A percentile compares a stretch with the other conserved stretches of the same genome.
phyloP scores from a whole-genome alignment of 2,888 invertebrate species.

The Apamea crenata region DNA sequence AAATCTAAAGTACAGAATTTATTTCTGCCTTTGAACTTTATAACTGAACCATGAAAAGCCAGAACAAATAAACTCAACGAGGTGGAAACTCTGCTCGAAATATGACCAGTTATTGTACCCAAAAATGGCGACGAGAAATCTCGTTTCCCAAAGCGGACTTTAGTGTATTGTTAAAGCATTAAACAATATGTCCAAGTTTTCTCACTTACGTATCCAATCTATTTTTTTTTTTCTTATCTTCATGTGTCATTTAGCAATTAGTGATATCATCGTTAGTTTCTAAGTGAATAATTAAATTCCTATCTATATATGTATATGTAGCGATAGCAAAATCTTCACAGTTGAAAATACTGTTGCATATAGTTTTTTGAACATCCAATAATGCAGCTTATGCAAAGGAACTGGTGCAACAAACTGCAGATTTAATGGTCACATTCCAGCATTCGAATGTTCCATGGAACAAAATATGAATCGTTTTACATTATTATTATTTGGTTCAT shows the following conservation, averaged over 20 bases:
- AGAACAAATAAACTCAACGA: constrained; percentile 69
- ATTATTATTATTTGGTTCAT: constrained; percentile 25
- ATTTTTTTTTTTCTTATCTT: constrained; percentile 5
- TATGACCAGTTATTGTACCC: constrained; percentile 68
- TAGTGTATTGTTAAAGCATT: constrained; percentile 46
- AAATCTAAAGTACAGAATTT: constrained; percentile 14
- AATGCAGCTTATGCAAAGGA: not conserved
- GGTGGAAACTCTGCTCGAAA: constrained; percentile 65
- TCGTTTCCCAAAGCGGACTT: constrained; percentile 73
- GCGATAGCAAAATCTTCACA: not conserved
- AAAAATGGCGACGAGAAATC: constrained; percentile 79
- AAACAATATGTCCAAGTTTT: constrained; percentile 35
- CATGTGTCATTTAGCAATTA: constrained; percentile 21
- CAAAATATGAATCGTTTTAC: constrained; percentile 22
- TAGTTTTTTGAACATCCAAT: not conserved
- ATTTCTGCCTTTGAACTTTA: constrained; percentile 49
- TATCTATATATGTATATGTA: not conserved
- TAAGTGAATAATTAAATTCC: constrained; percentile 9
- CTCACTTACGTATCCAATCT: constrained; percentile 11
- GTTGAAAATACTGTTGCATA: not conserved
- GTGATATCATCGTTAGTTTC: constrained; percentile 1
- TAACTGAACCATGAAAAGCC: constrained; percentile 48
- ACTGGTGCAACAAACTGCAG: not conserved
- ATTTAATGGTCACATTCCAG: constrained; percentile 37
- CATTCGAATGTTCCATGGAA: constrained; percentile 26